These are phyloP conservation scores for Thymelicus lineola DNA, from an alignment of 2,888 invertebrate species.

Conservation along the genomic window DNA sequence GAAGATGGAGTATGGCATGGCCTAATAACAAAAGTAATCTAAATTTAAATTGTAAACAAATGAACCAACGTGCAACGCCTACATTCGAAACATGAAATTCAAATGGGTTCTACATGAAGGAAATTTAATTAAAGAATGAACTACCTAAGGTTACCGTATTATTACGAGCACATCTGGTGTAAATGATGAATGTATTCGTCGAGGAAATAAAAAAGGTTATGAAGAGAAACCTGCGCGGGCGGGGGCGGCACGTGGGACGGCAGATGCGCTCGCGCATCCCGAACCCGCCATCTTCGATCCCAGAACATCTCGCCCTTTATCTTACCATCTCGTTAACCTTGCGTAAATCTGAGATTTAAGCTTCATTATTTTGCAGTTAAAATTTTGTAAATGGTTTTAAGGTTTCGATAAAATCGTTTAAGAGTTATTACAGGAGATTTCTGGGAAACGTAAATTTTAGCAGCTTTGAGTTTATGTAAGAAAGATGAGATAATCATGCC, in stretches of 20 bases:
- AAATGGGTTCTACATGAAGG: conserved; percentile 50
- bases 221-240: conserved; percentile 71
- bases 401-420: conserved; percentile 53
- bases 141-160: conserved; percentile 68
- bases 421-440: conserved; percentile 12
- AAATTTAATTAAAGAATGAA: conserved; percentile 75
- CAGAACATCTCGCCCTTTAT: conserved; percentile 55
- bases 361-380: conserved; percentile 68
- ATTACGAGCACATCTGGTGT: conserved; percentile 77
- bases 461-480: conserved; percentile 2
- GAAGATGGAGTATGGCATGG: conserved; percentile 38
- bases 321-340: conserved; percentile 64
- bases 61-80: conserved; percentile 57
- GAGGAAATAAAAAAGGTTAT: conserved; percentile 65
- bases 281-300: conserved; percentile 52
- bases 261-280: conserved; percentile 78
- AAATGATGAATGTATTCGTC: conserved; percentile 74
- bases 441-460: background rate
- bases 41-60: conserved; percentile 56
- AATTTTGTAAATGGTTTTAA: conserved; percentile 48
- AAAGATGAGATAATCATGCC: background rate
- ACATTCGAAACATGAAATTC: conserved; percentile 54
- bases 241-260: conserved; percentile 81
- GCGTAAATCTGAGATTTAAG: conserved; percentile 70
- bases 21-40: conserved; percentile 42